A percentile compares a stretch with the other conserved stretches of the same genome.
phyloP scores from a whole-genome alignment of 2,113 vertebrate species.

The Bothrops jararaca region DNA sequence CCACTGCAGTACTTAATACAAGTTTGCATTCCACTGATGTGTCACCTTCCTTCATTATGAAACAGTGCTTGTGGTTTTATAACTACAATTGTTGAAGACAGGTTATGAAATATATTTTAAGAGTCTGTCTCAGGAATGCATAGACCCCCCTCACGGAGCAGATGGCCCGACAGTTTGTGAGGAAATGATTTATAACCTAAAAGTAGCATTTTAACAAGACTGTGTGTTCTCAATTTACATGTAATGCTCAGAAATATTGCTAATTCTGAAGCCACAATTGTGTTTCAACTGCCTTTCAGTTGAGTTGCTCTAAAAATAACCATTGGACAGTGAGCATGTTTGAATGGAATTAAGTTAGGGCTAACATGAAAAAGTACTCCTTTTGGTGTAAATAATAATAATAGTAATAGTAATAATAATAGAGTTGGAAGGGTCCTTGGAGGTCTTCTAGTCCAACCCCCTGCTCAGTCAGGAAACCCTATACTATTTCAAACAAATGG shows the following conservation, averaged over 20 bases:
- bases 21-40: conserved; percentile 32
- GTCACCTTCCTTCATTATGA: conserved; percentile 53
- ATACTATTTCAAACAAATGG: too few species aligned
- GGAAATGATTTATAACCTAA: conserved; percentile 56
- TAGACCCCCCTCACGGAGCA: conserved; percentile 58
- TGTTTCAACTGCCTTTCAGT: conserved; percentile 18
- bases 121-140: conserved; percentile 53
- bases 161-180: conserved; percentile 65
- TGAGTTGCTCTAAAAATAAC: neutral
- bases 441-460: too few species aligned
- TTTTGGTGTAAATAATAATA: neutral
- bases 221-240: conserved; percentile 40
- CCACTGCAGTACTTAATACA: too few species aligned
- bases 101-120: conserved; percentile 42
- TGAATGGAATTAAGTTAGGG: neutral
- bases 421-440: too few species aligned
- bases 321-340: neutral
- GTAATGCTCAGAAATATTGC: conserved; percentile 48
- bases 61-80: conserved; percentile 61
- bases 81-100: conserved; percentile 61
- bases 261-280: conserved; percentile 35
- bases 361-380: neutral
- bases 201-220: conserved; percentile 51
- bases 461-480: too few species aligned
- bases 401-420: too few species aligned